These are phyloP conservation scores for Eleginops maclovinus DNA, from an alignment of 2,113 vertebrate genomes.

Conservation along the genomic window DNA sequence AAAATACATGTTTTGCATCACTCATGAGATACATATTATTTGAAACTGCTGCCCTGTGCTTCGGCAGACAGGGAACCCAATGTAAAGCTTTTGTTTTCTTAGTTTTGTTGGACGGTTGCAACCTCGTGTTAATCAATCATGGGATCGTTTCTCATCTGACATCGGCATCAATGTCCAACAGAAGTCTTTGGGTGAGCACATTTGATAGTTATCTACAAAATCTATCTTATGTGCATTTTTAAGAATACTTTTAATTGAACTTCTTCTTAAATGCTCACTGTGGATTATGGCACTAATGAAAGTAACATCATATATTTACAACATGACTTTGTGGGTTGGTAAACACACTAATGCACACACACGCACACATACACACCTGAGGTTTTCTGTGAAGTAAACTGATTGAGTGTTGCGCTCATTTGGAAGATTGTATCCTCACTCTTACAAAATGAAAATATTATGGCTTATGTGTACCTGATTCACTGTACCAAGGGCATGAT, in stretches of 20 bases:
- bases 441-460: slow-evolving; percentile 11
- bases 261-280: slow-evolving; percentile 11
- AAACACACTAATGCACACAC: slow-evolving; percentile 17
- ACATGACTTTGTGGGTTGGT: not conserved
- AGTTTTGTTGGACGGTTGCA: slow-evolving; percentile 6
- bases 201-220: not conserved
- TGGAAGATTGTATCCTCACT: slow-evolving; percentile 7
- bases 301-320: not conserved
- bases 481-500: not conserved
- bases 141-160: not conserved
- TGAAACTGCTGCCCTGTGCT: not conserved
- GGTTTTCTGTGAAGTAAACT: slow-evolving; percentile 60
- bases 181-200: not conserved
- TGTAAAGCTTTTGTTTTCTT: slow-evolving; percentile 3
- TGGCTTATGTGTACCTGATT: slow-evolving; percentile 35
- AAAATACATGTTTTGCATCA: slow-evolving; percentile 36
- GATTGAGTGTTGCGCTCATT: slow-evolving; percentile 7
- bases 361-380: slow-evolving; percentile 52
- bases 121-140: not conserved
- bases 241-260: not conserved
- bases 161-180: not conserved
- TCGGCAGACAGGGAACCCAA: not conserved
- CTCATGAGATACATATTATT: slow-evolving; percentile 15
- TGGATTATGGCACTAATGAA: not conserved
- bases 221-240: not conserved